Evolutionary conservation across 2,797 vertebrate genomes (phyloP).

Genomic region (Sciurus vulgaris): DNA sequence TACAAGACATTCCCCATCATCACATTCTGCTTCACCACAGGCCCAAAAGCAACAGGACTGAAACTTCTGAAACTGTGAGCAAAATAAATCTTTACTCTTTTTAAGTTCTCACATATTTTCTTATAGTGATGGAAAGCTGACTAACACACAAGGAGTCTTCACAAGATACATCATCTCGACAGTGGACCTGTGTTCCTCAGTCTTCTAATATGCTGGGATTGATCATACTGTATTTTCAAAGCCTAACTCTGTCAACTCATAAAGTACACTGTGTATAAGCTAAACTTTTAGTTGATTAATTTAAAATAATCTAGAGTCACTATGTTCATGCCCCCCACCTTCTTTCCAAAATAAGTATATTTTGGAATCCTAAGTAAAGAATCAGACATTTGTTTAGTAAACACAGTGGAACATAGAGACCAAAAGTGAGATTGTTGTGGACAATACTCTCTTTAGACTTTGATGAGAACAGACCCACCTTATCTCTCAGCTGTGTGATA

Average conservation of each 20-base stretch:
- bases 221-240: background rate
- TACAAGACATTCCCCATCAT: too few relatives aligned
- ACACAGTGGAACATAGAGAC: background rate
- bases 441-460: background rate
- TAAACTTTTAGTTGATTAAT: background rate
- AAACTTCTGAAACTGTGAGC: background rate
- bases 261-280: background rate
- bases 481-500: background rate
- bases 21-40: too few relatives aligned
- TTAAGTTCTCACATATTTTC: background rate
- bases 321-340: background rate
- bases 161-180: background rate
- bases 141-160: background rate
- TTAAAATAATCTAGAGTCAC: background rate
- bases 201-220: background rate
- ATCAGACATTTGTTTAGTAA: background rate
- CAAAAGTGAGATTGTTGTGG: background rate
- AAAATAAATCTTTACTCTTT: background rate
- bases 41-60: background rate
- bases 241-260: background rate
- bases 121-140: background rate
- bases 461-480: background rate
- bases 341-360: background rate
- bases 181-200: background rate
- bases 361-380: background rate